Conservation (phyloP, 2,113 vertebrate genomes). For the Labeo rohita region DNA sequence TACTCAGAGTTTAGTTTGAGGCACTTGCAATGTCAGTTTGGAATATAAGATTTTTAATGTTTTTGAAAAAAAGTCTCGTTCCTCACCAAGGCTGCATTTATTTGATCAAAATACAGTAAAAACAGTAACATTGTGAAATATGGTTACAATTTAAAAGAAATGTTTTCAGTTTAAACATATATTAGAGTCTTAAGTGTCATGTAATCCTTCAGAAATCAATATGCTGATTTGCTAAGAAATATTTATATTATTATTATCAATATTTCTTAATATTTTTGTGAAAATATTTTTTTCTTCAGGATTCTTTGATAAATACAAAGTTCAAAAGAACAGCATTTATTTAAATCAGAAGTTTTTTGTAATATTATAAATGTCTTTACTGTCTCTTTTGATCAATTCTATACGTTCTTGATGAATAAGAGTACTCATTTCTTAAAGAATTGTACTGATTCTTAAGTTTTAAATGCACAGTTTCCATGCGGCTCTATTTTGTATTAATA, state of each 20-base stretch:
- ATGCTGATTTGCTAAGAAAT: not conserved
- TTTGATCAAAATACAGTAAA: not conserved
- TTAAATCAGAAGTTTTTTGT: not conserved
- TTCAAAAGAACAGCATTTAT: not conserved
- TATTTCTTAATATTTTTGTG: not conserved
- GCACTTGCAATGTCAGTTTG: not conserved
- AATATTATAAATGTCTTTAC: not conserved
- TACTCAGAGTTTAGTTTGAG: not conserved
- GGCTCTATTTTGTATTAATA: not conserved
- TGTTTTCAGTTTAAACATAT: too few relatives aligned
- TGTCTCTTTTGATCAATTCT: not conserved
- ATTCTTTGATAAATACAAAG: not conserved
- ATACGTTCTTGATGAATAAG: not conserved
- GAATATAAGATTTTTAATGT: not conserved
- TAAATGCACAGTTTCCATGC: not conserved
- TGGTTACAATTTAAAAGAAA: too few relatives aligned
- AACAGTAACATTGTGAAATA: not conserved
- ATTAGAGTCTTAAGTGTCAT: too few relatives aligned
- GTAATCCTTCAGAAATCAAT: not conserved
- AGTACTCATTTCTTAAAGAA: not conserved
- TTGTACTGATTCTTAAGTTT: not conserved
- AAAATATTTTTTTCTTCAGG: not conserved
- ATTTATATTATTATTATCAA: not conserved
- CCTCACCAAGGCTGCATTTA: not conserved
- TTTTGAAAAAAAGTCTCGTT: not conserved